Percentiles rank a stretch among this genome's conserved stretches.
Evolutionary conservation across 1,140 invertebrate species (phyloP).

Genomic region (Temnothorax longispinosus): DNA sequence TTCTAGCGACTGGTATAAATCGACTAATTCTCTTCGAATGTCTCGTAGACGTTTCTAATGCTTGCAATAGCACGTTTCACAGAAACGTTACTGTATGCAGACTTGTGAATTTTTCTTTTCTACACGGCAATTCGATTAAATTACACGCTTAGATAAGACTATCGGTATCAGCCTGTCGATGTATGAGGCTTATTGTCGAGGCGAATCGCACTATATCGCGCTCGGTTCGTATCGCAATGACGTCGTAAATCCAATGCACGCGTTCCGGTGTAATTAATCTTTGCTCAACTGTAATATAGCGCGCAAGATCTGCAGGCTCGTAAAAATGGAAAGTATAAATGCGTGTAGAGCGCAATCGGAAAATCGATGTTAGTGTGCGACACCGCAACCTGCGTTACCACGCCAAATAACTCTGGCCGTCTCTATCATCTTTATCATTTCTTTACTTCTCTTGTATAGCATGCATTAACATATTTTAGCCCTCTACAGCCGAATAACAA

Average conservation of each 20-base stretch:
- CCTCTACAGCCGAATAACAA: background rate
- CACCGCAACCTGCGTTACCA: background rate
- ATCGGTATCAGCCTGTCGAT: slow-evolving; percentile 7
- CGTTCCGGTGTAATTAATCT: slow-evolving; percentile 21
- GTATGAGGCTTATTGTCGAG: slow-evolving; percentile 29
- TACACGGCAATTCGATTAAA: slow-evolving; percentile 6
- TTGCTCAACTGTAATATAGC: slow-evolving; percentile 13
- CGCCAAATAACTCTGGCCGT: background rate
- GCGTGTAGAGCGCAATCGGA: slow-evolving; percentile 2
- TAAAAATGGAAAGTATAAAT: slow-evolving; percentile 26
- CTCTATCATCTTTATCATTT: background rate
- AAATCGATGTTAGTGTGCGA: slow-evolving; percentile 15
- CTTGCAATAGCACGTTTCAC: background rate
- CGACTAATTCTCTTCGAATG: background rate
- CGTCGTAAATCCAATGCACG: slow-evolving; percentile 3
- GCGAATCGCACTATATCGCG: background rate
- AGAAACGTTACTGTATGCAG: slow-evolving; percentile 10
- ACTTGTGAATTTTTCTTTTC: slow-evolving; percentile 9
- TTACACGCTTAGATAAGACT: slow-evolving; percentile 43
- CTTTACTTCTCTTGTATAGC: background rate
- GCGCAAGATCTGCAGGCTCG: background rate
- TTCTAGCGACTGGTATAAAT: slow-evolving; percentile 26
- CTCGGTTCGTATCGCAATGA: slow-evolving; percentile 27
- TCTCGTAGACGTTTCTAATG: slow-evolving; percentile 15
- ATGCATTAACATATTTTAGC: slow-evolving; percentile 19